Evolutionary conservation across 2,113 vertebrate species (phyloP), one percentile per base, ranked within the genome.

Genomic region (Corapipo altera): DNA sequence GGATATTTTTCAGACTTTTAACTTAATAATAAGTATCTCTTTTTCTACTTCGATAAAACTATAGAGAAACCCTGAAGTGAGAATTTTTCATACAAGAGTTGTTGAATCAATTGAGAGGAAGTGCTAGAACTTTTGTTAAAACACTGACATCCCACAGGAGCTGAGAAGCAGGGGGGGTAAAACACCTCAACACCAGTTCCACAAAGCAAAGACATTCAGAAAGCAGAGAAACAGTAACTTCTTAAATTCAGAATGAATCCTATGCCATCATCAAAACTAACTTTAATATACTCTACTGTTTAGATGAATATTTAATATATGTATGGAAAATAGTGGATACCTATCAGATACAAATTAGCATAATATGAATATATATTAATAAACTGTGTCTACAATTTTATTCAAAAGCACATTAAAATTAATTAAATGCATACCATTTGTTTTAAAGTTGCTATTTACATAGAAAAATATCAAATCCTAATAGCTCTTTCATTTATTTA

Each of bases 91-190:
- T 74, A 70, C 13, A 23, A 58, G 39, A 88, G 33, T 11, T 76
- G 79, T 49, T 67, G 83, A 91, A 87, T 48, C 23, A 79, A 91
- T 62, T 9, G 52, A 30, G 39, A 93, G 33, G 49, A 87, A 73
- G 51, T 39, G 79, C 62, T 57, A 75, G 81, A 93, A 94, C 51
- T 67, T 91, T 85, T 85, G 95, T 97, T 74, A 95, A 85, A 87
- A 89, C 82, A 95, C 46, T 44, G 62, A 83, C 27, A 87, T 85
- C 70, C 41, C 61, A 69, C 51, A 91, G 58, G 39, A 91, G 35
- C n/a, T 76, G 43, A 89, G 12, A 91, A 93, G 23, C 5, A 7
- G 4, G 2, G 2, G 3, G 9, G 3, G 3, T n/a, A 5, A 3
- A n/a, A 7, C 1, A 4, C 18, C 17, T 69, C 33, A 62, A 5